Evolutionary conservation across 2,888 invertebrate genomes (phyloP), one percentile per base, ranked within the genome.

Genomic region (Phaedon cochleariae): DNA sequence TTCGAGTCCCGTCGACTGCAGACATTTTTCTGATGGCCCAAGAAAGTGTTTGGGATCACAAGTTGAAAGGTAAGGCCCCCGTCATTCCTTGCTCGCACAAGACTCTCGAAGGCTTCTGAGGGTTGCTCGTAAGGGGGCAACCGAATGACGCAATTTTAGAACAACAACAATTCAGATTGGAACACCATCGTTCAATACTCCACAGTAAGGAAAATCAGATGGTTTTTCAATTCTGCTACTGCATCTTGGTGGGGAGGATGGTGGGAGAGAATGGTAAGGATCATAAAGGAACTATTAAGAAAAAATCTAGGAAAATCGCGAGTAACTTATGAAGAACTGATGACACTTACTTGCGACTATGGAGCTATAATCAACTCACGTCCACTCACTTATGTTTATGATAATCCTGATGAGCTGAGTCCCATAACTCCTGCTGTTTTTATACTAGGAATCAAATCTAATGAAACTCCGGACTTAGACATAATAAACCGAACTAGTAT

Each of bases 161-260:
- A n/a, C n/a, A n/a, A n/a, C n/a, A n/a, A n/a, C n/a, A n/a, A n/a
- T n/a, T n/a, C 77, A n/a, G 68, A 78, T 46, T 76, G 73, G 76
- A 66, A 69, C 0, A 45, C 20, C 7, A 71, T 78, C 20, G 4
- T 18, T 5, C 53, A 67, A 21, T 59, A 67, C 26, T 67, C 68
- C 18, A 12, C 70, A 0, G 46, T 67, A 1, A 48, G 65, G 18
- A 20, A 51, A 22, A 76, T 78, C 18, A 49, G 53, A 17, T 76
- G 77, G 77, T 63, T 65, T 10, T 83, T 83, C 65, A 83, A 61
- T 41, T 53, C 61, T 10, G 31, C 53, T 7, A 62, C 62, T 9
- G 55, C 62, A 22, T 45, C 51, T 4, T 59, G 63, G 59, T 63
- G 58, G 63, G 52, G 51, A 22, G 57, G 54, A 21, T 62, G 46